phyloP scores from a whole-genome alignment of 2,888 invertebrate genomes.

The Agriopis leucophaearia region DNA sequence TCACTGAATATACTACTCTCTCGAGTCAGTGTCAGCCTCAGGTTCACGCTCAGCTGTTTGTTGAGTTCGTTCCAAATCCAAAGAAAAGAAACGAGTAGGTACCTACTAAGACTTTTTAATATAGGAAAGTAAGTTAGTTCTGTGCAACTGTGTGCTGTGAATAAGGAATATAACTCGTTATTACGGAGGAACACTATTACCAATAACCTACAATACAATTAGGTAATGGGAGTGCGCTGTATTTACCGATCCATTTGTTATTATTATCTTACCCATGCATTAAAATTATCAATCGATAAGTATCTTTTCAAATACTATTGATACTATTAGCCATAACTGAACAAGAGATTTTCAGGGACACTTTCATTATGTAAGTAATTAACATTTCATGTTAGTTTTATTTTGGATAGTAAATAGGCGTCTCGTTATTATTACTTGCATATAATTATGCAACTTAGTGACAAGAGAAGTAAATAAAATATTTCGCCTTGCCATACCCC shows the following conservation, averaged over 20 bases:
- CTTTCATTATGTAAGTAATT: background rate
- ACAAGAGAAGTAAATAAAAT: background rate
- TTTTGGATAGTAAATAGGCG: background rate
- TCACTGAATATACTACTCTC: too few relatives aligned
- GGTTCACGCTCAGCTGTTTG: too few relatives aligned
- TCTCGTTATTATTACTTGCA: background rate
- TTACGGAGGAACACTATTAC: background rate
- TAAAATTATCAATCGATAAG: conserved; percentile 12
- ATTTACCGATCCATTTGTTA: conserved; percentile 2
- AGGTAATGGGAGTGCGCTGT: conserved; percentile 1
- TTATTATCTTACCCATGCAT: conserved; percentile 5
- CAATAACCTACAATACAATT: conserved; percentile 5
- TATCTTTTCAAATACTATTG: background rate
- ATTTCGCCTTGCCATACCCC: too few relatives aligned
- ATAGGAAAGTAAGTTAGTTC: too few relatives aligned
- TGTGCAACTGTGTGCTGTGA: too few relatives aligned
- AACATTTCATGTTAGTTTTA: background rate
- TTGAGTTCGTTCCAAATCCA: too few relatives aligned
- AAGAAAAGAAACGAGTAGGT: too few relatives aligned
- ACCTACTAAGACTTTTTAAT: too few relatives aligned
- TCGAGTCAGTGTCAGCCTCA: too few relatives aligned
- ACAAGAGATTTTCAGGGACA: background rate
- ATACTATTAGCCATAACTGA: background rate
- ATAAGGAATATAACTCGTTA: too few relatives aligned
- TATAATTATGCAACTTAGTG: background rate